Base-by-base conservation (phyloP, 2,888 invertebrate species). In the Cremastinae sp. region DNA sequence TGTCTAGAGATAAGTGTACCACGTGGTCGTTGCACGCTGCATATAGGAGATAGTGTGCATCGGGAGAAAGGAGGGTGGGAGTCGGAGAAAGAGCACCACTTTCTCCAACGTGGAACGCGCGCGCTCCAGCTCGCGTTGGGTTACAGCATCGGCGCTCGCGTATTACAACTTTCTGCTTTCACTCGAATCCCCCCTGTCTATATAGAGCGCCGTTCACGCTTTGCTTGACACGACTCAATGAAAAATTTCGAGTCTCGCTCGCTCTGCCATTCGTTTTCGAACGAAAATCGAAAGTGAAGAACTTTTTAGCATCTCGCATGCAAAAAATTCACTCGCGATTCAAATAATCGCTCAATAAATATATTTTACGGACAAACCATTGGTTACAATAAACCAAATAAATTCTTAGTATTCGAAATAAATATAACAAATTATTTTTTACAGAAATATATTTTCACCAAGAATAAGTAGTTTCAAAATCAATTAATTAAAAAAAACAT, bases 141-240 rank as follows among this genome's bases (percentile, higher is more conserved):
- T 81, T 82, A 80, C 80, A 81, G 79, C 81, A 81, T 80, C 80
- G 38, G 54, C 41, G 68, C 72, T 16, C 51, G 56, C 62, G 74
- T 81, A 80, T 88, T 87, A 87, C 87, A 87, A 87, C 86, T 87
- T 88, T 88, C 88, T 82, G 88, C 88, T 89, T 89, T 88, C 88
- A 88, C 88, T 85, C 81, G 79, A 78, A 45, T 82, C 80, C 69
- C 66, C 41, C 22, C 38, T 38, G 20, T 22, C 16, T 34, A 49
- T 28, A 16, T 7, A 53, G 2, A 16, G 38, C 18, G 53, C n/a
- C 12, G 20, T 41, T 41, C 9, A n/a, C 34, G 53, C 22, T 28
- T 75, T 64, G 72, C 64, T 78, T 68, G 53, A 65, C 47, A 47
- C 53, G 51, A 54, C 53, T 54, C 66, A 64, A 74, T 74, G 28